Evolutionary conservation across 2,888 invertebrate species (phyloP).

Genomic region (Lysandra coridon): DNA sequence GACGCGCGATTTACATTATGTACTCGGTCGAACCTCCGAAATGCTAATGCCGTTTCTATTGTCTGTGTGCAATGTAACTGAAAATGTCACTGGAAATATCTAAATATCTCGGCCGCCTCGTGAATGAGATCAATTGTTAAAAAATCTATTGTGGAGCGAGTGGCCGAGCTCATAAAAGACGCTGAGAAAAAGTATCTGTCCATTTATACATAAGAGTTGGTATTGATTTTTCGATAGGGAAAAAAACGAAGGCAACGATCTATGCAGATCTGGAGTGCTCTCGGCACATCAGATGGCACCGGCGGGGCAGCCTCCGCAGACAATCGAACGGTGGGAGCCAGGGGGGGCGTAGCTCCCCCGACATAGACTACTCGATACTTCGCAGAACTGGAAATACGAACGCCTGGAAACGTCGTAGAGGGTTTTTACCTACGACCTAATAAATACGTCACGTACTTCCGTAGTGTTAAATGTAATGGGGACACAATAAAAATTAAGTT

Average conservation of each 20-base stretch:
- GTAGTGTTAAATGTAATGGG: background rate
- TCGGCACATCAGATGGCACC: conserved; percentile 81
- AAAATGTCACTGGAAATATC: background rate
- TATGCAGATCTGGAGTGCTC: conserved; percentile 81
- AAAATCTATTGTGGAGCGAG: conserved; percentile 15
- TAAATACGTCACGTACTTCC: background rate
- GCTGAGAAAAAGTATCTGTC: conserved; percentile 54
- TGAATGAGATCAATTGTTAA: background rate
- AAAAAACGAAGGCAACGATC: conserved; percentile 80
- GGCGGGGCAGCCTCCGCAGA: conserved; percentile 80
- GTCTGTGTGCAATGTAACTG: background rate
- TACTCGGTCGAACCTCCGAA: conserved; percentile 52
- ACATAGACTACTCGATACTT: conserved; percentile 60
- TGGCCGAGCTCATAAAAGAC: conserved; percentile 14
- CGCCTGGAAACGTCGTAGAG: background rate
- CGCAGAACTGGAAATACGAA: conserved; percentile 36
- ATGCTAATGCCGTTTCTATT: conserved; percentile 30
- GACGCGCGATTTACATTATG: conserved; percentile 71
- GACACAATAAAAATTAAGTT: background rate
- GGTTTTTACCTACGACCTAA: background rate
- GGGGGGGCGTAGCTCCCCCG: conserved; percentile 65
- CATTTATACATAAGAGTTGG: conserved; percentile 73
- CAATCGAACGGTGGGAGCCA: conserved; percentile 78
- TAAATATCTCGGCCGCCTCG: background rate
- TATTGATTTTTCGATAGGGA: conserved; percentile 81